Percentiles rank a stretch among this genome's conserved stretches.
Evolutionary conservation across 2,113 vertebrate genomes (phyloP).

Genomic region (Edolisoma coerulescens): DNA sequence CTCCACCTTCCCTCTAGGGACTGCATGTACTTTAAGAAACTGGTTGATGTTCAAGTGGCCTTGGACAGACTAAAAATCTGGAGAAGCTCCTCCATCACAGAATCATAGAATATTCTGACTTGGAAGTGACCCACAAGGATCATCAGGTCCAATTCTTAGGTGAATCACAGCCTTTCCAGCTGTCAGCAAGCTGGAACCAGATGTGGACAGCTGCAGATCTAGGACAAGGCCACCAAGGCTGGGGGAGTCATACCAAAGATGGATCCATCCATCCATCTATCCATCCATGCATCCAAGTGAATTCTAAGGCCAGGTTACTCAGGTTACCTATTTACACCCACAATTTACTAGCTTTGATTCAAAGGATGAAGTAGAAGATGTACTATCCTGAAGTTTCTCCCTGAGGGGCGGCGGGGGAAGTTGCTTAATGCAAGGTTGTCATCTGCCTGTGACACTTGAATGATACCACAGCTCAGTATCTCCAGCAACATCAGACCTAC

Average conservation of each 20-base stretch:
- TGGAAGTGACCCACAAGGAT: not conserved
- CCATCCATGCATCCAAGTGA: not conserved
- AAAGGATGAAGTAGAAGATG: not conserved
- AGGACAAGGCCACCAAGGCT: not conserved
- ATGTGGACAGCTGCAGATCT: not conserved
- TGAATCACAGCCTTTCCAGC: not conserved
- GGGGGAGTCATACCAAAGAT: not conserved
- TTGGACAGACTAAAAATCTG: not conserved
- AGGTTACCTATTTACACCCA: not conserved
- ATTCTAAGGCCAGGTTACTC: not conserved
- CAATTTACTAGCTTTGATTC: not conserved
- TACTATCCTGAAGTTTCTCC: not conserved
- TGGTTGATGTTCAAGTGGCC: not conserved
- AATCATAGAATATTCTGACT: not conserved
- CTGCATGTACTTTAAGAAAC: not conserved
- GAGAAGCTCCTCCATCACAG: not conserved
- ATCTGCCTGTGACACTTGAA: not conserved
- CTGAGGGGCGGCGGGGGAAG: rapidly evolving
- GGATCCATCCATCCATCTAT: not conserved
- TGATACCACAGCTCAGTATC: not conserved
- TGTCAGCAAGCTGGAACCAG: not conserved
- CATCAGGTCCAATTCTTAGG: not conserved
- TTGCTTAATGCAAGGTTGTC: not conserved
- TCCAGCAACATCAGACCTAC: not conserved
- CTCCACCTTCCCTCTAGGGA: not conserved